Evolutionary conservation across 2,113 vertebrate species (phyloP), one percentile per base, ranked within the genome.

Genomic region (Triplophysa siluroides): DNA sequence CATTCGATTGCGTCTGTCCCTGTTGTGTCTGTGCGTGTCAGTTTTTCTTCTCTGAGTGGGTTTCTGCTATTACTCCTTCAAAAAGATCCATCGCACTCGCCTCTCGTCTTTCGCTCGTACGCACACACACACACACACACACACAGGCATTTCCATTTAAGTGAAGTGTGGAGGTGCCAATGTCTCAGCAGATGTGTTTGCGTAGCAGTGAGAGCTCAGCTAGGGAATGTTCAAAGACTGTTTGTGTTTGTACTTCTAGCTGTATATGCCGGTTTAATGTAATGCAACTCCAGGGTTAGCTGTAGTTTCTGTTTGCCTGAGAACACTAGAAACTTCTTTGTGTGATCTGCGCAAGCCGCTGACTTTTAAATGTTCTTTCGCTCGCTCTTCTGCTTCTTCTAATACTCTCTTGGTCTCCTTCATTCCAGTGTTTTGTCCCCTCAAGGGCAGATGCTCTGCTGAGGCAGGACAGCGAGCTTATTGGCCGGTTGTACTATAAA

Each of bases 401-500:
- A 2, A 0, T 61, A 64, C 64, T 85, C 76, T 82, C 83, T 76
- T 64, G 19, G 33, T 73, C 8, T 62, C 41, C 63, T 16, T 62
- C 26, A 14, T 38, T 60, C 26, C 92, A 99, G 98, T 95, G 94
- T 90, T 96, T 98, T 89, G 83, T 96, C 80, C 94, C 96, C 2
- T 26, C 89, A 9, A 88, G 92, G 83, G 93, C 93, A 11, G 95
- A 95, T 89, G 88, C 88, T 38, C 83, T 96, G 84, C 87, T 93
- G 88, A 94, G 90, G 86, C 89, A 89, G 81, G 92, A 95, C 82
- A 93, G 91, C 84, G 93, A 96, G 81, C 90, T 98, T 83, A 93
- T 98, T 77, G 98, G 98, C 78, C 93, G 94, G 60, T 92, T 98
- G 62, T 92, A 92, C 90, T 98, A 96, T 91, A 99, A 98, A 87